Percentiles rank a stretch among this genome's conserved stretches.
Evolutionary conservation across 2,113 vertebrate species (phyloP).

Genomic region (Uria lomvia): DNA sequence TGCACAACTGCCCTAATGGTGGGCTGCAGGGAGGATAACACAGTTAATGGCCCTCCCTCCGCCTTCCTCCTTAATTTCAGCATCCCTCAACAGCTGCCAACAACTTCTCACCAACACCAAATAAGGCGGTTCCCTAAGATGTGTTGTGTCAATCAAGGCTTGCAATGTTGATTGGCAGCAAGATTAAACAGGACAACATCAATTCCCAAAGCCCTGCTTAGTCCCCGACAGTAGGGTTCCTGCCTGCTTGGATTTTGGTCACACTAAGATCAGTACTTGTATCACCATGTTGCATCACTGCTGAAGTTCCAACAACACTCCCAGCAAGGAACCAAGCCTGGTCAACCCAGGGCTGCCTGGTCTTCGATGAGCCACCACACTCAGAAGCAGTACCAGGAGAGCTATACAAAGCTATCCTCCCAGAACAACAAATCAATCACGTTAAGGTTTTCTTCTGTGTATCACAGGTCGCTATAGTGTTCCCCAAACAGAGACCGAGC

Average conservation of each 20-base stretch:
- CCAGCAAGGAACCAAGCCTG: not conserved
- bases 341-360: not conserved
- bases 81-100: not conserved
- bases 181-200: not conserved
- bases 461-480: not conserved
- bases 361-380: not conserved
- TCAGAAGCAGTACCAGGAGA: not conserved
- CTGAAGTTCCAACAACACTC: not conserved
- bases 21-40: not conserved
- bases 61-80: not conserved
- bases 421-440: not conserved
- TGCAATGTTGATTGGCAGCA: not conserved
- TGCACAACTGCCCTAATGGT: too few relatives aligned
- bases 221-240: not conserved
- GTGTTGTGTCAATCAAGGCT: not conserved
- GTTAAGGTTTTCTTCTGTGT: not conserved
- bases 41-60: too few relatives aligned
- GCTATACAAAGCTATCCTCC: not conserved
- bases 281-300: fast-evolving
- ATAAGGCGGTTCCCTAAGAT: not conserved
- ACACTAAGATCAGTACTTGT: fast-evolving
- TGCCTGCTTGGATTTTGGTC: not conserved
- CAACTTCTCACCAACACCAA: not conserved
- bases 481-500: not conserved
- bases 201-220: not conserved